Base-by-base conservation (phyloP, 2,797 vertebrate genomes). In the Characodon lateralis region DNA sequence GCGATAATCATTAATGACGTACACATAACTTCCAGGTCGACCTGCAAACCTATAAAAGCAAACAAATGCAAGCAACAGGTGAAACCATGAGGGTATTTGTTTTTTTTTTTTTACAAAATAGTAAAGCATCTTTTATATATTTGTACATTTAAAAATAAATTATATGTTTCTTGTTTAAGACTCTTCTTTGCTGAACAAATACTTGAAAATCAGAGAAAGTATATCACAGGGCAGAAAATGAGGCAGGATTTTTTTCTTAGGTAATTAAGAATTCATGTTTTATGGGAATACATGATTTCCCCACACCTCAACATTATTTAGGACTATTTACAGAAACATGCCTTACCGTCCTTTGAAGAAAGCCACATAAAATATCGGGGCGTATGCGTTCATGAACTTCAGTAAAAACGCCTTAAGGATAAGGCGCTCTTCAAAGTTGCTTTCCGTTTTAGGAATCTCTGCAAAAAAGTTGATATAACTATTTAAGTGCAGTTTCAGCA, bases 301-400 rank as follows among this genome's bases (percentile, higher is more conserved):
- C 35, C 14, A 68, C 10, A 50, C 7, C 16, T 72, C 43, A 39
- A 35, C 26, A 1, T 1, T 0, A 55, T 53, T 2, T 63, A 77
- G 39, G 43, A n/a, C 68, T 20, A 31, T 26, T 55, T 22, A 46
- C 6, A 1, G 20, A 51, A 0, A 18, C 2, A 48, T 31, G 31
- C 9, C 95, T 88, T 90, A 99, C 98, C 98, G 95, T 83, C 98
- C 98, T 89, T 99, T 99, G 92, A 99, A 99, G 95, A 99, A 99
- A 70, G 98, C 98, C 92, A 99, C 98, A 0, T 99, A 99, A 93
- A 99, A 99, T 90, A 99, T 99, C 9, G 98, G 96, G 0, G 98
- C 98, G 39, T 98, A 99, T 3, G 98, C 98, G n/a, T 99, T 99
- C 94, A 99, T 97, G 77, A 99, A 99, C 91, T 99, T 99, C 20